Evolutionary conservation across 1,140 invertebrate genomes (phyloP), one percentile per base, ranked within the genome.

Genomic region (Drosophila pseudoananassae): DNA sequence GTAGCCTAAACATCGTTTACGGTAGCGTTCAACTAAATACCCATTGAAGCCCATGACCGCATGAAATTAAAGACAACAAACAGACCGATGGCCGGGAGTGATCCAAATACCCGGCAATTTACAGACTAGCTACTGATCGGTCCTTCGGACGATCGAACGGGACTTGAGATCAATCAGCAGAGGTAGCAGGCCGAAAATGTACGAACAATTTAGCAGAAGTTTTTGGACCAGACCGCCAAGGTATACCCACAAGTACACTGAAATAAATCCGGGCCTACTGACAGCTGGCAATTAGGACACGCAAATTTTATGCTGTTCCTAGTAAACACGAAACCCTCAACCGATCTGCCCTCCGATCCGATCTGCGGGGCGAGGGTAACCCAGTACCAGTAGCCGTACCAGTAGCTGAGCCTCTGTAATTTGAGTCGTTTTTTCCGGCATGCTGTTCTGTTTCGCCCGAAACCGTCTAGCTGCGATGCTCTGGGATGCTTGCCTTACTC

Each of bases 401-500:
- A 52, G 54, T 57, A 45, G 56, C 46, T 52, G 61, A 59, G 53
- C 60, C 63, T 66, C 65, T 88, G 82, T 82, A 87, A 87, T 88
- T 78, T 83, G 82, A 87, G 82, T 88, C 68, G 70, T 82, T 78
- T 87, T 87, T 87, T 87, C 82, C 82, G 82, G 82, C 82, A 87
- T 78, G 78, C 82, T 87, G 82, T 85, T 76, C 72, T 68, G 15
- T 52, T 43, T 52, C 50, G 29, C 23, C 63, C 66, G 66, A 69
- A 69, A 54, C 55, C 66, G 31, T 40, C 20, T 54, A 55, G 50
- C 56, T 52, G 5, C 50, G 50, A 52, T 69, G 66, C 64, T 47
- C 63, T 69, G 51, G 45, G 57, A 70, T 70, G 71, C 27, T 65
- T 72, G 54, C 47, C 47, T 43, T 77, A 61, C 55, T 82, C 78